Conservation (phyloP, 2,888 invertebrate species). For the Baronia brevicornis region DNA sequence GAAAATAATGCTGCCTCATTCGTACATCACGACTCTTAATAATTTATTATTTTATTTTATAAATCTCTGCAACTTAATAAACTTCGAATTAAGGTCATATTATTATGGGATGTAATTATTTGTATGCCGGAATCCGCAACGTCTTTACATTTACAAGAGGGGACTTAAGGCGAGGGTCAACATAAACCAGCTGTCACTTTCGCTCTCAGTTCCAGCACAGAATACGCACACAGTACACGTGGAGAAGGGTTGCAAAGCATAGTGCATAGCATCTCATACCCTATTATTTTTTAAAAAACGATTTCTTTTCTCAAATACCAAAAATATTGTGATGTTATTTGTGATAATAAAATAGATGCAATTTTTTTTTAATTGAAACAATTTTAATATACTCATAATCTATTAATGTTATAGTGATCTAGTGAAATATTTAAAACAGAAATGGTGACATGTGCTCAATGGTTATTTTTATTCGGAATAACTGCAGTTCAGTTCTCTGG, state of each 20-base stretch:
- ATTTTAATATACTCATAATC: too few relatives aligned
- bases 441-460: conserved; percentile 52
- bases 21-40: too few relatives aligned
- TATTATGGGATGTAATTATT: conserved; percentile 6
- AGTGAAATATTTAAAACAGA: conserved; percentile 21
- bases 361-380: conserved; percentile 4
- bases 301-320: too few relatives aligned
- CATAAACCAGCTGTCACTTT: conserved; percentile 45
- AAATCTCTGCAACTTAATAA: too few relatives aligned
- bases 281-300: too few relatives aligned
- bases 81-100: conserved; percentile 12
- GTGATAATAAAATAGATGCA: conserved; percentile 9
- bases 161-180: conserved; percentile 26
- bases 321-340: conserved; percentile 8
- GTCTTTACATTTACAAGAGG: conserved; percentile 23
- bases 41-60: too few relatives aligned
- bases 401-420: conserved; percentile 5
- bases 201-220: conserved; percentile 51
- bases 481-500: conserved; percentile 50
- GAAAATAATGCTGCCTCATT: too few relatives aligned
- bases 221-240: conserved; percentile 43
- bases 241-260: conserved; percentile 14
- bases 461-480: conserved; percentile 58
- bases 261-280: too few relatives aligned
- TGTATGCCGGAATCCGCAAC: conserved; percentile 16